Evolutionary conservation across 2,797 vertebrate genomes (phyloP).

Genomic region (Enteromius paludinosus): DNA sequence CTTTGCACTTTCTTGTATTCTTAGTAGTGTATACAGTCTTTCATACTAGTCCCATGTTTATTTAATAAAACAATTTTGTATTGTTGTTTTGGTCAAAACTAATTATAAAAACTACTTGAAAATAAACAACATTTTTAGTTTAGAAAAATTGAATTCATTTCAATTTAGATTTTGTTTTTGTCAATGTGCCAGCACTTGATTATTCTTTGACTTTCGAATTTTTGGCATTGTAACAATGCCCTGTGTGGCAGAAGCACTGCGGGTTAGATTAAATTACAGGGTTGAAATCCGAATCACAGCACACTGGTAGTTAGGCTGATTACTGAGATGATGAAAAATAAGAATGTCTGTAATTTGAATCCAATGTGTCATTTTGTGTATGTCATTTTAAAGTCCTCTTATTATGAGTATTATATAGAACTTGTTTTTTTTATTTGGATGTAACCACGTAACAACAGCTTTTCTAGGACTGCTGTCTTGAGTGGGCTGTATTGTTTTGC

Average conservation of each 20-base stretch:
- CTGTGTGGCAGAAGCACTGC: not conserved
- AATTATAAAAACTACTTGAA: not conserved
- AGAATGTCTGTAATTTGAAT: slow-evolving; percentile 23
- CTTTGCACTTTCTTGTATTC: not conserved
- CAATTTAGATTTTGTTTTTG: not conserved
- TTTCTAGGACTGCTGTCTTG: not conserved
- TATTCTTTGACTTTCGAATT: slow-evolving; percentile 17
- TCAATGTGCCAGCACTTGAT: not conserved
- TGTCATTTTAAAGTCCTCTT: not conserved
- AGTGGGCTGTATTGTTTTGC: not conserved
- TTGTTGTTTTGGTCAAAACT: not conserved
- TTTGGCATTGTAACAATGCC: slow-evolving; percentile 17
- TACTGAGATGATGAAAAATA: slow-evolving; percentile 35
- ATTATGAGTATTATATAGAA: not conserved
- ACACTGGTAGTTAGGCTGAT: slow-evolving; percentile 28
- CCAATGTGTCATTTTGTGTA: not conserved
- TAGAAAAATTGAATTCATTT: not conserved
- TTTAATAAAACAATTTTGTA: not conserved
- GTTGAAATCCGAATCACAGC: slow-evolving; percentile 24
- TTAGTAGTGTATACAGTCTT: not conserved
- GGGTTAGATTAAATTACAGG: slow-evolving; percentile 26
- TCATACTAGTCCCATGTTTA: not conserved
- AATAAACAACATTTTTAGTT: not conserved
- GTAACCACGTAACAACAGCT: not conserved
- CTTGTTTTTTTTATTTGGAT: not conserved